phyloP scores from a whole-genome alignment of 1,140 invertebrate genomes.

The Cyrtorhinus lividipennis region DNA sequence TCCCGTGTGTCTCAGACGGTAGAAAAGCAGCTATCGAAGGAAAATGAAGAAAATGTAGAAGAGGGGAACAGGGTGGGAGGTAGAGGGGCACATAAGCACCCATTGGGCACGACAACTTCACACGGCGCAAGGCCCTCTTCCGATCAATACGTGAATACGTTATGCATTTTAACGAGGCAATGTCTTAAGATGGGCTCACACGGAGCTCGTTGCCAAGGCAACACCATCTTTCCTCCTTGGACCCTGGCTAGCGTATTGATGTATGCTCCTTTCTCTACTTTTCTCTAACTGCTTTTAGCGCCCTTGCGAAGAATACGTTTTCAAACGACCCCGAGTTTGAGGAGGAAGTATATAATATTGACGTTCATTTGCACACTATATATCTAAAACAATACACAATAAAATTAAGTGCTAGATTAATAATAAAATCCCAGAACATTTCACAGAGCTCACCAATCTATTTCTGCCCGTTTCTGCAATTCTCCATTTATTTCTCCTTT shows the following conservation, averaged over 20 bases:
- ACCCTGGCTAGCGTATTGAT: slow-evolving; percentile 20
- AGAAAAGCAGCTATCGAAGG: too few relatives aligned
- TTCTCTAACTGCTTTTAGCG: slow-evolving; percentile 5
- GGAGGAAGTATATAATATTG: too few relatives aligned
- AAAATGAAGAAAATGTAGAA: background rate
- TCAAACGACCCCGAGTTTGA: too few relatives aligned
- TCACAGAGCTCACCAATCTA: too few relatives aligned
- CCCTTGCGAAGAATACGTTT: too few relatives aligned
- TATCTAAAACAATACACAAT: too few relatives aligned
- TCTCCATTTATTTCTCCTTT: too few relatives aligned
- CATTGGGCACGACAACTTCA: slow-evolving; percentile 9
- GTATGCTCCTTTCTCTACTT: slow-evolving; percentile 13
- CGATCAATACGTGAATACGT: slow-evolving; percentile 23
- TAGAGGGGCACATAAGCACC: slow-evolving; percentile 3
- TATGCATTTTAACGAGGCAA: slow-evolving; percentile 23
- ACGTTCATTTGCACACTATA: too few relatives aligned
- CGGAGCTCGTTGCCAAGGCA: slow-evolving; percentile 16
- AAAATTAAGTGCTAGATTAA: too few relatives aligned
- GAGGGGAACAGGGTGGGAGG: background rate
- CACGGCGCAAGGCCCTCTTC: slow-evolving; percentile 1
- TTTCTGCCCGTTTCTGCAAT: too few relatives aligned
- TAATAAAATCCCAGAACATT: too few relatives aligned
- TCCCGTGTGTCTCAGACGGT: too few relatives aligned
- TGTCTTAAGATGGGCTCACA: slow-evolving; percentile 14
- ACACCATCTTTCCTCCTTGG: slow-evolving; percentile 13